These are phyloP conservation scores for Geotrupes spiniger DNA, from an alignment of 2,888 invertebrate species.

Conservation along the genomic window DNA sequence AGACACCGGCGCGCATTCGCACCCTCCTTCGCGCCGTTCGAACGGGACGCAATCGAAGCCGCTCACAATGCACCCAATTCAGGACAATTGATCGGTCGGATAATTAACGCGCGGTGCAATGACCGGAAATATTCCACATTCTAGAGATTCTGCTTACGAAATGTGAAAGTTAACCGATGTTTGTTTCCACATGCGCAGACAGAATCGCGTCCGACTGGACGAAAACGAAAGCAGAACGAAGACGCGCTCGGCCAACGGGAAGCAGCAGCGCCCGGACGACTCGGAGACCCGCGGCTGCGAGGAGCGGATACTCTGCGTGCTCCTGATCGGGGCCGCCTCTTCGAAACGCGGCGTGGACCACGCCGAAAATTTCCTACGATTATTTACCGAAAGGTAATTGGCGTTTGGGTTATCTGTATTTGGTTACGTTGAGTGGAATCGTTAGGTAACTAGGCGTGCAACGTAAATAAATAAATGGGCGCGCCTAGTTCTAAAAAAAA, in stretches of 20 bases:
- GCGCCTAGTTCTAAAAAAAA: too few relatives aligned
- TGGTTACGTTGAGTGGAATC: conserved; percentile 1
- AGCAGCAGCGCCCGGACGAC: conserved; percentile 22
- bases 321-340: conserved; percentile 38
- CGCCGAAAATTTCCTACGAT: conserved; percentile 41
- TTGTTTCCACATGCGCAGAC: conserved; percentile 8
- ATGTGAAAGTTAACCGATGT: conserved; percentile 15
- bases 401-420: too few relatives aligned
- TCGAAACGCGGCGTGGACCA: conserved; percentile 40
- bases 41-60: too few relatives aligned
- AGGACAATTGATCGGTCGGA: too few relatives aligned
- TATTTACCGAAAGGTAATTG: conserved; percentile 43
- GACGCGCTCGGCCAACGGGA: conserved; percentile 14
- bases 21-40: too few relatives aligned
- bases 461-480: too few relatives aligned
- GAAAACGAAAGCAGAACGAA: conserved; percentile 21
- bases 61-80: too few relatives aligned
- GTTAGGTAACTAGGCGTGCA: too few relatives aligned
- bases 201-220: conserved; percentile 13
- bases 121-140: conserved; percentile 16
- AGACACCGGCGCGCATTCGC: too few relatives aligned
- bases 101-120: conserved; percentile 3
- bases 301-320: conserved; percentile 42
- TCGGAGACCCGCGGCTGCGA: conserved; percentile 39
- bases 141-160: conserved; percentile 13